phyloP scores from a whole-genome alignment of 2,113 vertebrate genomes.

The Candoia aspera region DNA sequence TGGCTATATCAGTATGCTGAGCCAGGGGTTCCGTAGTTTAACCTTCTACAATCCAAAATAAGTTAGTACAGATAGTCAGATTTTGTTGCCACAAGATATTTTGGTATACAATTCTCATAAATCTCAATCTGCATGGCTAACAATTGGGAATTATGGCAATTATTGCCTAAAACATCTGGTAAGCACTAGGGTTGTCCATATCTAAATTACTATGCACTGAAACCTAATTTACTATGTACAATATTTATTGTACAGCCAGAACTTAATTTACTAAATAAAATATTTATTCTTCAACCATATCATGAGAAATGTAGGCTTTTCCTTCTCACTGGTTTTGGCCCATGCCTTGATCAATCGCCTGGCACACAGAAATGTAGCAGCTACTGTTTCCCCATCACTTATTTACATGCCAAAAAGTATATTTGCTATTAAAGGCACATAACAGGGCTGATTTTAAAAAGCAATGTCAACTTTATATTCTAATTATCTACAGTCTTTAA shows the following conservation, averaged over 20 bases:
- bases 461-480: background rate
- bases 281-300: background rate
- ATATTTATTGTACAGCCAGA: background rate
- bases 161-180: background rate
- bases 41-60: background rate
- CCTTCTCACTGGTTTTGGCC: background rate
- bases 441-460: background rate
- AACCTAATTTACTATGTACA: background rate
- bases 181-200: background rate
- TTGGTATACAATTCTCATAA: background rate
- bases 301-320: background rate
- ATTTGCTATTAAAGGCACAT: background rate
- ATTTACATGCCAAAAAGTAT: background rate
- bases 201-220: background rate
- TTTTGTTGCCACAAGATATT: background rate
- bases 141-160: background rate
- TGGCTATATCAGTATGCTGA: background rate
- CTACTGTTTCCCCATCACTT: background rate
- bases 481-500: background rate
- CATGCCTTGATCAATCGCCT: background rate
- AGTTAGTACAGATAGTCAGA: background rate
- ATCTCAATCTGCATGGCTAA: background rate
- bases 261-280: background rate
- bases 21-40: background rate
- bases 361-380: background rate